A percentile compares a stretch with the other conserved stretches of the same genome.
These are phyloP conservation scores for Clarias batrachus DNA, from an alignment of 2,113 vertebrate species.

Conservation along the genomic window DNA sequence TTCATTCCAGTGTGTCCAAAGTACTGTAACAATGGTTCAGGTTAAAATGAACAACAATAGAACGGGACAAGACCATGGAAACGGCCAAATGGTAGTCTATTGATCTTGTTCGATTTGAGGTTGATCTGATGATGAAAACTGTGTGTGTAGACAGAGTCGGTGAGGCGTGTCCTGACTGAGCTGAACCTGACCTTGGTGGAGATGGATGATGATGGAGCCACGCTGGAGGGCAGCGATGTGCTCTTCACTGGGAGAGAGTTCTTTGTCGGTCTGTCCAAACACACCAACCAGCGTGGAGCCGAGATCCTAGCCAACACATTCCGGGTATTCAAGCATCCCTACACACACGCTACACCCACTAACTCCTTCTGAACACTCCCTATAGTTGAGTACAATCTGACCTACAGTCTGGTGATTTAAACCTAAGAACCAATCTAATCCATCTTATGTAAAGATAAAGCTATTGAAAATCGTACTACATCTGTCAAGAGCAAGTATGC, in stretches of 20 bases:
- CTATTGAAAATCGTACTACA: background rate
- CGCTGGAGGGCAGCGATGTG: slow-evolving; percentile 85
- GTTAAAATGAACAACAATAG: background rate
- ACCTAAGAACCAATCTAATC: background rate
- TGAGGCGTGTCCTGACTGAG: slow-evolving; percentile 81
- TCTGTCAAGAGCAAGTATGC: too few relatives aligned
- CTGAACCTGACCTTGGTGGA: slow-evolving; percentile 80
- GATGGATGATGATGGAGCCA: slow-evolving; percentile 77
- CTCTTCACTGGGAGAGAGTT: slow-evolving; percentile 90
- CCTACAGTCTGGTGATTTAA: background rate
- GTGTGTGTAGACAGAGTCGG: slow-evolving; percentile 74
- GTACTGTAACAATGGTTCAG: background rate
- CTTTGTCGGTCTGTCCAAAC: slow-evolving; percentile 87
- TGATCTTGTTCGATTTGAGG: background rate
- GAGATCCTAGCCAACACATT: slow-evolving; percentile 87
- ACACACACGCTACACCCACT: background rate
- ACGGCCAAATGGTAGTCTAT: background rate
- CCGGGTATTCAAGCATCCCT: slow-evolving; percentile 65
- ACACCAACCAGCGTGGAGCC: slow-evolving; percentile 86
- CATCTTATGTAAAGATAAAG: background rate
- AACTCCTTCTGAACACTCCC: background rate
- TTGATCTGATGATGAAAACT: background rate
- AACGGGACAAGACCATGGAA: background rate
- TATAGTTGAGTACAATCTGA: background rate
- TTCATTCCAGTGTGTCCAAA: background rate